Evolutionary conservation across 2,113 vertebrate genomes (phyloP).

Genomic region (Gymnobelideus leadbeateri): DNA sequence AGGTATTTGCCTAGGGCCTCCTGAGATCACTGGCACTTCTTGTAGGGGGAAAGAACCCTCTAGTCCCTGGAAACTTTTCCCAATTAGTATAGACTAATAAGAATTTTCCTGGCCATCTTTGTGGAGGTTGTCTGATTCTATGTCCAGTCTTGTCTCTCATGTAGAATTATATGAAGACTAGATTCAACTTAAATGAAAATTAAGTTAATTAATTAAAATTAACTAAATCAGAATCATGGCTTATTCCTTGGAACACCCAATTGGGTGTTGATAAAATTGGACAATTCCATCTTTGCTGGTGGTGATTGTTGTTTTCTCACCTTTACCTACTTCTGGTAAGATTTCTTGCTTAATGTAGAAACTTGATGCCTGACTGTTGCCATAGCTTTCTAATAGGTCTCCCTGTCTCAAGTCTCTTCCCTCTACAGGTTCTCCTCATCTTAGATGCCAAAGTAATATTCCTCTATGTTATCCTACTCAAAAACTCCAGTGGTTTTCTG

Average conservation of each 20-base stretch:
- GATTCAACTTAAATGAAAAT: neutral
- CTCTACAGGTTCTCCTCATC: no score
- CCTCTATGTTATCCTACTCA: neutral
- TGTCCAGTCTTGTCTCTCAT: neutral
- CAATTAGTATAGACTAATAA: neutral
- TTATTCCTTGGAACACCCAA: neutral
- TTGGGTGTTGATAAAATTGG: neutral
- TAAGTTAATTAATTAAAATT: neutral
- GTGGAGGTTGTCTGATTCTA: neutral
- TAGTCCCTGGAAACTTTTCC: neutral
- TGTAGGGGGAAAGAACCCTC: neutral
- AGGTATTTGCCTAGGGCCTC: neutral
- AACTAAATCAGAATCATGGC: neutral
- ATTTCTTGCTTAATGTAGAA: neutral
- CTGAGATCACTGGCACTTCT: neutral
- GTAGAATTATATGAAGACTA: neutral
- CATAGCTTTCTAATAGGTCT: neutral
- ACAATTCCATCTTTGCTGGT: neutral
- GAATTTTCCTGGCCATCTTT: rapidly evolving
- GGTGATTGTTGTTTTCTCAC: neutral
- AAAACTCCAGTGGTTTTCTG: neutral
- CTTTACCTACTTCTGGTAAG: neutral
- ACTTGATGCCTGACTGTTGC: neutral
- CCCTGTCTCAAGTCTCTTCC: neutral
- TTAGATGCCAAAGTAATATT: neutral